Percentiles rank a stretch among this genome's conserved stretches.
Conservation (phyloP, 2,888 invertebrate species). For the Onchidella celtica region DNA sequence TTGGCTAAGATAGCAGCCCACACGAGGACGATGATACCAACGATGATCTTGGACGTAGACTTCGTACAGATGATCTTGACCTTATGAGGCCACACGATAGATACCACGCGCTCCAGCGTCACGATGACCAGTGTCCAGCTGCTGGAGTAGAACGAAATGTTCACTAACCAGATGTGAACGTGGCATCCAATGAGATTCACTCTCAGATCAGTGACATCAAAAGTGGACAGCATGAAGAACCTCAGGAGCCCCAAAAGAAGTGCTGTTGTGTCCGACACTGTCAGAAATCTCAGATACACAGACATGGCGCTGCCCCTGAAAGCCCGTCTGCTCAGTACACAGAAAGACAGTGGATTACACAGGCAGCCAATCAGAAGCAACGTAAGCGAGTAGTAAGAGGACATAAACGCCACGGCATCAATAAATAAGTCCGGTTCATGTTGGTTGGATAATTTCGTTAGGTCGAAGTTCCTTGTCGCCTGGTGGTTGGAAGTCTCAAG, state of each 20-base stretch:
- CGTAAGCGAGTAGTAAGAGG: background rate
- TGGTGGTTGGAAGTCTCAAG: too few relatives aligned
- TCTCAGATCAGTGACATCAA: background rate
- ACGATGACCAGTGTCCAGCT: slow-evolving; percentile 14
- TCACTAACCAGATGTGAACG: background rate
- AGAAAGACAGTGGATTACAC: slow-evolving; percentile 8
- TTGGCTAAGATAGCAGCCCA: background rate
- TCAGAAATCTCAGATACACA: slow-evolving; percentile 17
- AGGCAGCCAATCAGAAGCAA: slow-evolving; percentile 3
- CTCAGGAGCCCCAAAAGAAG: background rate
- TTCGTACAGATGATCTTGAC: slow-evolving; percentile 14
- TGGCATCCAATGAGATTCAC: background rate
- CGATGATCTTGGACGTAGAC: background rate
- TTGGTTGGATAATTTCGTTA: too few relatives aligned
- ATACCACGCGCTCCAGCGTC: slow-evolving; percentile 9
- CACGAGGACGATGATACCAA: background rate
- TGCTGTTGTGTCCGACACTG: background rate
- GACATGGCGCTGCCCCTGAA: slow-evolving; percentile 13
- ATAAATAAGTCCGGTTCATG: background rate
- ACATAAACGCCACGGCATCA: background rate
- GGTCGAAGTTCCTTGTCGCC: too few relatives aligned
- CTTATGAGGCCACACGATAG: slow-evolving; percentile 12
- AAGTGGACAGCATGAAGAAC: background rate
- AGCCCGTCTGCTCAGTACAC: background rate
- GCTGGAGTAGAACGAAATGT: background rate